Evolutionary conservation across 2,888 invertebrate genomes (phyloP), one percentile per base, ranked within the genome.

Genomic region (Parnassius mnemosyne): DNA sequence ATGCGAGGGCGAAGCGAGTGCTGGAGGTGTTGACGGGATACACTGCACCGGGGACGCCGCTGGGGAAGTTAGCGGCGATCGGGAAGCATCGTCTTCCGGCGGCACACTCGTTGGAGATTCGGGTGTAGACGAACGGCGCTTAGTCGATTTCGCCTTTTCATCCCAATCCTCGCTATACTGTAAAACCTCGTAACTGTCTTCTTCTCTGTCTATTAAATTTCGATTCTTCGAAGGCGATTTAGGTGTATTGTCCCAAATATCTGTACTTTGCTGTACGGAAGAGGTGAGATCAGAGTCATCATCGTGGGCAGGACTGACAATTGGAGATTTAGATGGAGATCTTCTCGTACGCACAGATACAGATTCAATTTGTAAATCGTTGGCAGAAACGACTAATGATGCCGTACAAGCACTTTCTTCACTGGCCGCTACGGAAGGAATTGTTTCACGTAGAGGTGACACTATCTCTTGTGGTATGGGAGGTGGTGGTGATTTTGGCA

Each of bases 121-220:
- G 1, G 89, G 89, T 51, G 90, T 89, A 41, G 89, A 89, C 54
- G 91, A 88, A 49, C 86, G 83, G 25, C 88, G 81, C 68, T 83
- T 84, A 59, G 69, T 75, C 5, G 34, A 34, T 50, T 59, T 63
- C 10, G 16, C 11, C 76, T 85, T 87, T 56, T 85, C 85, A 64
- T 86, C 85, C 87, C 86, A 86, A 50, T 82, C 84, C 47, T 76
- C 81, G 71, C 75, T 81, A 69, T 83, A 85, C 64, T 83, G 79
- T 68, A 85, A 77, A 49, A 82, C 76, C 66, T 88, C 87, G 68
- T 87, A 87, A 63, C 70, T 79, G 62, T 85, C 81, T 65, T 85
- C 85, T 49, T 81, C 83, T 34, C 34, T 34, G 34, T 34, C 34
- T 34, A 34, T 34, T 50, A 71, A 67, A 66, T 74, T 77, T 57